Conservation (phyloP, 1,140 invertebrate species). For the Musca vetustissima region DNA sequence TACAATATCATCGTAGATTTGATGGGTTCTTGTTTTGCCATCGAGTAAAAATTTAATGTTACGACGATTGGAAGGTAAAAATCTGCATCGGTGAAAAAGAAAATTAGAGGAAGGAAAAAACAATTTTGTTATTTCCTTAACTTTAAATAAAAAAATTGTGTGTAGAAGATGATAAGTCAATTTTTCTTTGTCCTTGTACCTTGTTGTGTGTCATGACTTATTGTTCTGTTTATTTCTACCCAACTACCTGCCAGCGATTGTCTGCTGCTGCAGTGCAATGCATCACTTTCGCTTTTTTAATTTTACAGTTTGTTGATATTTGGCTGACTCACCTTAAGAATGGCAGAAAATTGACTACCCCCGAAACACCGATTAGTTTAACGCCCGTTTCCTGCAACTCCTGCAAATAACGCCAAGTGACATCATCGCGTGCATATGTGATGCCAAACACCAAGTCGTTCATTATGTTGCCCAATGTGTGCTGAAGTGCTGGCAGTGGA, state of each 20-base stretch:
- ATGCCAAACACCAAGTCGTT: constrained; percentile 76
- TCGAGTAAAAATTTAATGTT: constrained; percentile 63
- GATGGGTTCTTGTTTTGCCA: constrained; percentile 72
- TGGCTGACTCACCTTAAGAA: constrained; percentile 67
- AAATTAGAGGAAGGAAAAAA: neutral
- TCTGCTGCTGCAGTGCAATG: too few species aligned
- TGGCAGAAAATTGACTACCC: constrained; percentile 80
- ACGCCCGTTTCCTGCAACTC: constrained; percentile 76
- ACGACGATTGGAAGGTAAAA: constrained; percentile 62
- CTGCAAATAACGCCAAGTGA: constrained; percentile 73
- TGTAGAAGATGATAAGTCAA: too few species aligned
- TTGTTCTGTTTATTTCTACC: constrained; percentile 1
- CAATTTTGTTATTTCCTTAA: too few species aligned
- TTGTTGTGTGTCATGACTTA: neutral
- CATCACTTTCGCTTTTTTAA: neutral
- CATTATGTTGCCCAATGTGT: constrained; percentile 75
- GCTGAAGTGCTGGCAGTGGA: constrained; percentile 58
- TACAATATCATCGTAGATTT: constrained; percentile 70
- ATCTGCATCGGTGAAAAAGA: constrained; percentile 50
- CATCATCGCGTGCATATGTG: constrained; percentile 67
- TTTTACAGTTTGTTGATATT: neutral
- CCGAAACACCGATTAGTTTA: constrained; percentile 76
- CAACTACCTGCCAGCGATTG: neutral
- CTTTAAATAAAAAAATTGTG: too few species aligned
- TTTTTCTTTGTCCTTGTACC: too few species aligned